Base-by-base conservation (phyloP, 1,140 invertebrate species). In the Panulirus ornatus region DNA sequence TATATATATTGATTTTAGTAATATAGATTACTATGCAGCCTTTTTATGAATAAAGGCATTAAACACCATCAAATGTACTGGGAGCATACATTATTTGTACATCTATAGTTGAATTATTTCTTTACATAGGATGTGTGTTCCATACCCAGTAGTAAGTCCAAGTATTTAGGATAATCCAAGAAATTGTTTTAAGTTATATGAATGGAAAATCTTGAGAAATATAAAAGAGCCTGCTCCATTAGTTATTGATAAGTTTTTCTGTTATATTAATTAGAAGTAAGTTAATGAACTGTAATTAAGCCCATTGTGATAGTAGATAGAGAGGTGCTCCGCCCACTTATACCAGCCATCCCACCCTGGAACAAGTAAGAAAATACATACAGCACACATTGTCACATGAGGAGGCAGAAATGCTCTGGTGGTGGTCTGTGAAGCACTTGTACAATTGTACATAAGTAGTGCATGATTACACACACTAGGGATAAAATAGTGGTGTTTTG, bases 391-490 rank as follows among this genome's bases (percentile, higher is more conserved):
- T 88, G 38, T 75, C 88, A 89, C 88, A 75, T 47, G 58, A 75
- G 40, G 79, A 71, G 44, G 71, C 66, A 51, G 79, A 89, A 71
- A 84, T 84, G 79, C 88, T 89, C 40, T 71, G 88, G 79, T 89
- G 88, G 88, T 83, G 88, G 88, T 73, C 88, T 89, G 70, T 76
- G 63, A 83, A 83, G 88, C 88, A 89, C 88, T 71, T 71, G 79
- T 83, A 83, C 88, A 84, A 73, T 70, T 83, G 58, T 54, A 84
- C 71, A 89, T 89, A 78, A 83, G 88, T 89, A 89, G 78, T 89
- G 88, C 88, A 89, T 89, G 88, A 63, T 47, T 40, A 89, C 88
- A 83, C 88, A 83, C 88, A 89, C 81, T 84, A 89, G 88, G 88
- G 79, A 58, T 82, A 83, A 44, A n/a, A 54, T 44, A 83, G 44